Percentiles rank a stretch among this genome's conserved stretches.
Conservation (phyloP, 2,797 vertebrate species). For the Mormyrus proboscirostris region DNA sequence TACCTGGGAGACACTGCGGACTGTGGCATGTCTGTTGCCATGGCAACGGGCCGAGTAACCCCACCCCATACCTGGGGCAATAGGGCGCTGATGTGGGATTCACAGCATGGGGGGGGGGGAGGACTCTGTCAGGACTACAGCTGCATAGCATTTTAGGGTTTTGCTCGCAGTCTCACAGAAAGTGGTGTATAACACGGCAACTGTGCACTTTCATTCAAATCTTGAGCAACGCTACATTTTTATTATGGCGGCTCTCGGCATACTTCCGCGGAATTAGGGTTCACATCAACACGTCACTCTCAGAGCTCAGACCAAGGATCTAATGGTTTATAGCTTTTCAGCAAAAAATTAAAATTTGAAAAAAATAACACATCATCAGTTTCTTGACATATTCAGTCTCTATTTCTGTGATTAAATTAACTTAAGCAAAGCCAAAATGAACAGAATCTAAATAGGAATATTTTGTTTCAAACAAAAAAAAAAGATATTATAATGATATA, state of each 20-base stretch:
- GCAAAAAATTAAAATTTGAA: neutral
- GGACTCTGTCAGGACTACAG: neutral
- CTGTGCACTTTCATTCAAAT: neutral
- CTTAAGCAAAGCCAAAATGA: neutral
- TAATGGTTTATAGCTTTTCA: neutral
- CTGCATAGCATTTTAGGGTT: neutral
- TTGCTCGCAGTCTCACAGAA: neutral
- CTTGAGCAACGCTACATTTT: neutral
- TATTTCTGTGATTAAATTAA: neutral
- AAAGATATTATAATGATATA: neutral
- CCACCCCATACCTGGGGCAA: neutral
- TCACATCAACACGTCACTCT: neutral
- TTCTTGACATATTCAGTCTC: neutral
- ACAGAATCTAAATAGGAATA: neutral
- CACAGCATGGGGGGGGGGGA: neutral
- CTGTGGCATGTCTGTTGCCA: slow-evolving; percentile 9
- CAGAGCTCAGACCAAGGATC: neutral
- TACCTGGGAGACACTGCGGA: neutral
- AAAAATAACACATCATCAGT: neutral
- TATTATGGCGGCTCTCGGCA: neutral
- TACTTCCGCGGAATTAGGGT: neutral
- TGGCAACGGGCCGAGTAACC: slow-evolving; percentile 14
- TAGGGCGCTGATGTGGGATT: neutral
- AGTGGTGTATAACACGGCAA: neutral
- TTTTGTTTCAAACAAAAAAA: neutral